phyloP scores from a whole-genome alignment of 2,888 invertebrate genomes.

The Chironomus tentans region DNA sequence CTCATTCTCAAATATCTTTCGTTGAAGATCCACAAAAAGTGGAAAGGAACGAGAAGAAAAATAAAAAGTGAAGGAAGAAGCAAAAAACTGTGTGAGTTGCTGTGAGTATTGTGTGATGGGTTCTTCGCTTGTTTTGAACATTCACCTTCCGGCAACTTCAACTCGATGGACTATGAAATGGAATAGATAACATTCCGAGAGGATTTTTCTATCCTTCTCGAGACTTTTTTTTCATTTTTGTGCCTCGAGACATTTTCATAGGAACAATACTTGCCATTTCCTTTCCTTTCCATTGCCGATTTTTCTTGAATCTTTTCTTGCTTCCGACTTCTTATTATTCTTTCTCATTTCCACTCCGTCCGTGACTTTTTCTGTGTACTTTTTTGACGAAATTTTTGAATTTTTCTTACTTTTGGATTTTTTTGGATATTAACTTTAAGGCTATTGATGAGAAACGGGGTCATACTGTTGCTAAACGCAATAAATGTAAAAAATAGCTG shows the following conservation, averaged over 20 bases:
- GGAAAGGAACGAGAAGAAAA: not conserved
- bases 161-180: conserved; percentile 10
- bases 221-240: not conserved
- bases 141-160: not conserved
- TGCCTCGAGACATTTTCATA: conserved; percentile 1
- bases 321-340: too few species aligned
- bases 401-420: too few species aligned
- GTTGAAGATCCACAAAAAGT: not conserved
- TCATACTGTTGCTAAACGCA: too few species aligned
- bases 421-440: too few species aligned
- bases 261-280: not conserved
- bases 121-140: conserved; percentile 18
- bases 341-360: too few species aligned
- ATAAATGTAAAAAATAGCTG: too few species aligned
- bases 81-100: conserved; percentile 10
- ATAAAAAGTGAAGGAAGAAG: not conserved
- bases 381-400: too few species aligned
- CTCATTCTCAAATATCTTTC: conserved; percentile 26
- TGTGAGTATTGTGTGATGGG: conserved; percentile 15
- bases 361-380: too few species aligned
- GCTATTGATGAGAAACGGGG: too few species aligned
- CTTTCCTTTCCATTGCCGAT: not conserved
- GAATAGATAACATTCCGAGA: conserved; percentile 3
- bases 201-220: not conserved
- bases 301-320: not conserved